These are phyloP conservation scores for Alligator mississippiensis DNA, from an alignment of 2,113 vertebrate genomes.

Conservation along the genomic window DNA sequence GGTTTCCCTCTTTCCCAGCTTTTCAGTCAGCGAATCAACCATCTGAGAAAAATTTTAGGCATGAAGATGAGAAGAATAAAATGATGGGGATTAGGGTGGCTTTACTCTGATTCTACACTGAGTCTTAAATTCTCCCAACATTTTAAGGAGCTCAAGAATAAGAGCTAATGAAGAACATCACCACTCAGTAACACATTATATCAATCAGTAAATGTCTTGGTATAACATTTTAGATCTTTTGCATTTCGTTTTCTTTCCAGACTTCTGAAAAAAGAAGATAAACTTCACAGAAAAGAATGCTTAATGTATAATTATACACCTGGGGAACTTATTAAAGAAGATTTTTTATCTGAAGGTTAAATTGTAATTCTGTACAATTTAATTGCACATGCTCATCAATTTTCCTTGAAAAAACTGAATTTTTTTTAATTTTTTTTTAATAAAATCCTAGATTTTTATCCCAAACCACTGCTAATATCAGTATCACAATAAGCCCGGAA, in stretches of 20 bases:
- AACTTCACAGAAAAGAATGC: background rate
- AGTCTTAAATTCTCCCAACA: background rate
- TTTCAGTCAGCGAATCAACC: conserved; percentile 89
- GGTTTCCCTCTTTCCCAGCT: conserved; percentile 93
- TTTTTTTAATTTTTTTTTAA: background rate
- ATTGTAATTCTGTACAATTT: background rate
- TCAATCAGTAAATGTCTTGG: background rate
- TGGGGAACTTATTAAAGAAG: background rate
- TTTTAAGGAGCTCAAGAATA: background rate
- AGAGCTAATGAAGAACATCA: background rate
- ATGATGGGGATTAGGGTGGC: background rate
- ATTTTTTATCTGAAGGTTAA: too few relatives aligned
- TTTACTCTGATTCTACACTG: background rate
- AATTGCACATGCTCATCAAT: background rate
- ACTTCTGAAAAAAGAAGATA: background rate
- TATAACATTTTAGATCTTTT: background rate
- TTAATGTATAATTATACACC: background rate
- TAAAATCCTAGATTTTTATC: background rate
- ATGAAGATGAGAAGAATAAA: conserved; percentile 43
- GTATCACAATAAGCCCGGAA: background rate
- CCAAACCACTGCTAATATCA: background rate
- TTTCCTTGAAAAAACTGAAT: background rate
- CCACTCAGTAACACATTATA: background rate
- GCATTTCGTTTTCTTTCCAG: background rate
- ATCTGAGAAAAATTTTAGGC: conserved; percentile 79